Base-by-base conservation (phyloP, 2,888 invertebrate species). In the Steinernema hermaphroditum region DNA sequence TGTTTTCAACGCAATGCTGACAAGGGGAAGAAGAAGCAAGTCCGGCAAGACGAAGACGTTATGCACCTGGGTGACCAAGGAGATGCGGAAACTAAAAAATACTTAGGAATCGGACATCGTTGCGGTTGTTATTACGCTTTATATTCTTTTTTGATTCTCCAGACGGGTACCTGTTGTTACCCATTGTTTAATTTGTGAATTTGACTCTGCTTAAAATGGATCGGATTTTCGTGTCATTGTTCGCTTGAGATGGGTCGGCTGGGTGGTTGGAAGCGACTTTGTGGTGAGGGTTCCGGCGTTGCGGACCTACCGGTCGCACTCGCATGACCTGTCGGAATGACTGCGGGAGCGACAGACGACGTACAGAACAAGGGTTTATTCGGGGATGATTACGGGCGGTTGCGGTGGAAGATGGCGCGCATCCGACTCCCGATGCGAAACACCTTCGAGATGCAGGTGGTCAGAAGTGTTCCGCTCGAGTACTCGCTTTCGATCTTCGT, bases 61-160 rank as follows among this genome's bases (percentile, higher is more conserved):
- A 80, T 93, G 95, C 81, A 92, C 91, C 82, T 98, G 97, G 97
- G 96, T 96, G 77, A 91, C 92, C 76, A 95, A 95, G 90, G 96
- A 96, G 89, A 92, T 98, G 86, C 92, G 93, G 86, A 78, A 78
- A 62, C 27, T 62, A n/a, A 62, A 62, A 32, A 29, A 24, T 12
- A 62, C 12, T 62, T 62, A 62, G 62, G 62, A 62, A 62, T 9
- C 27, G 27, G 16, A 27, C 16, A 32, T 62, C 32, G 62, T 62
- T 62, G 62, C 62, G 62, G 27, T 54, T 62, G 62, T 62, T 62
- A 62, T 62, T 62, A 32, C 62, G 62, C 62, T 62, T 62, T 62
- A 62, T 62, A 62, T 62, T 62, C 29, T 29, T 32, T 32, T 62
- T 62, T 62, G 54, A 54, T 24, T 54, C 27, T 54, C 54, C 54